A percentile compares a stretch with the other conserved stretches of the same genome.
Conservation (phyloP, 2,888 invertebrate genomes). For the Labia minor region DNA sequence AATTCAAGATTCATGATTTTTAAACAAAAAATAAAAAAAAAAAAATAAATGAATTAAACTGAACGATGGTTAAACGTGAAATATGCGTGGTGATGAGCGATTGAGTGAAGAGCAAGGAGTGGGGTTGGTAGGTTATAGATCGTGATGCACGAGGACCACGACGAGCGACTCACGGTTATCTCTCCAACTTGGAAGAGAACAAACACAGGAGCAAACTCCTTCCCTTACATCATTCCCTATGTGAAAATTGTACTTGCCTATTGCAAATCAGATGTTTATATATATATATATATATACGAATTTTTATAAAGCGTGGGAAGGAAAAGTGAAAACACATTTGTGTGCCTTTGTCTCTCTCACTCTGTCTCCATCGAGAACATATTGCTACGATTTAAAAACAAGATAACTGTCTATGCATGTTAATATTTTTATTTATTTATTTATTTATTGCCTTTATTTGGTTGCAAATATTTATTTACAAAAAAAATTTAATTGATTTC, state of each 20-base stretch:
- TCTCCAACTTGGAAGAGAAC: background rate
- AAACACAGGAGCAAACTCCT: background rate
- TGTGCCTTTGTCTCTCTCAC: too few species aligned
- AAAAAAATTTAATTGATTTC: too few species aligned
- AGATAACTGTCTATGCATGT: background rate
- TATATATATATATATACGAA: too few species aligned
- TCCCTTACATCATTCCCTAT: background rate
- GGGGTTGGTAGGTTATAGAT: too few species aligned
- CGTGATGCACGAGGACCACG: slow-evolving; percentile 5
- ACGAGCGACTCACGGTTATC: background rate
- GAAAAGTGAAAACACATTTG: too few species aligned
- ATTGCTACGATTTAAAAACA: too few species aligned
- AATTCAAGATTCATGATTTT: background rate
- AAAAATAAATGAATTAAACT: background rate
- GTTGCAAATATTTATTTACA: too few species aligned
- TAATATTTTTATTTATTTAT: background rate
- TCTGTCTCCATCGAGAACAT: too few species aligned
- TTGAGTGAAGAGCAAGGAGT: too few species aligned
- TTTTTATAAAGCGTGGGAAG: background rate
- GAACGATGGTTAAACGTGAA: background rate
- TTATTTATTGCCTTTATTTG: too few species aligned
- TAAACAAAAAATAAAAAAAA: background rate
- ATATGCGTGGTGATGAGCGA: background rate
- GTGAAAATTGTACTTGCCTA: background rate
- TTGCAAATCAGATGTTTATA: slow-evolving; percentile 1